Evolutionary conservation across 2,888 invertebrate genomes (phyloP).

Genomic region (Chesias legatella): DNA sequence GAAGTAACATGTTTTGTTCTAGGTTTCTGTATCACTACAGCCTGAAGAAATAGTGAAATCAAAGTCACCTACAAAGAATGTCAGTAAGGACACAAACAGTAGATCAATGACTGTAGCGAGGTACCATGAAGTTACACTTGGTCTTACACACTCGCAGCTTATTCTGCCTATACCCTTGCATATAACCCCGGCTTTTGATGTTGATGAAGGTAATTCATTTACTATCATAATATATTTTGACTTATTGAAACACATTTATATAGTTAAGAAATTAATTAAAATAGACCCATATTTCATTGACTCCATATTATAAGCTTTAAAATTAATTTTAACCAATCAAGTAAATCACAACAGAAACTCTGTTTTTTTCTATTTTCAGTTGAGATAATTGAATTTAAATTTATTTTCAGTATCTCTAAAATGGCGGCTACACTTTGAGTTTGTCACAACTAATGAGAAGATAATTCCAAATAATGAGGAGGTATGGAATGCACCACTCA

Average conservation of each 20-base stretch:
- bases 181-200: constrained; percentile 97
- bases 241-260: too few relatives aligned
- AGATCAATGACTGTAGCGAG: constrained; percentile 90
- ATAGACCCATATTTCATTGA: too few relatives aligned
- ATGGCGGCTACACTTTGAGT: constrained; percentile 98
- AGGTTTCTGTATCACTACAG: constrained; percentile 94
- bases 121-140: constrained; percentile 95
- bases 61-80: constrained; percentile 62
- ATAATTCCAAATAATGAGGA: constrained; percentile 80
- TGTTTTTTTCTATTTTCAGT: too few relatives aligned
- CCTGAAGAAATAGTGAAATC: constrained; percentile 88
- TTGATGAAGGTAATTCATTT: constrained; percentile 85
- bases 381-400: too few relatives aligned
- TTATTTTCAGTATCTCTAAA: constrained; percentile 89
- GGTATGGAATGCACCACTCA: constrained; percentile 91
- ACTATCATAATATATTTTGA: not conserved
- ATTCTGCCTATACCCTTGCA: constrained; percentile 96
- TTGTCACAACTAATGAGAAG: constrained; percentile 90
- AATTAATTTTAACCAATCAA: too few relatives aligned
- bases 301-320: too few relatives aligned
- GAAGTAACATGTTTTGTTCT: constrained; percentile 19
- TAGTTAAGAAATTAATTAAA: too few relatives aligned
- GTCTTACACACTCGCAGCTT: constrained; percentile 92
- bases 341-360: too few relatives aligned
- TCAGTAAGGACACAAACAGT: constrained; percentile 72